Conservation (phyloP, 2,888 invertebrate genomes). For the Molanna angustata region DNA sequence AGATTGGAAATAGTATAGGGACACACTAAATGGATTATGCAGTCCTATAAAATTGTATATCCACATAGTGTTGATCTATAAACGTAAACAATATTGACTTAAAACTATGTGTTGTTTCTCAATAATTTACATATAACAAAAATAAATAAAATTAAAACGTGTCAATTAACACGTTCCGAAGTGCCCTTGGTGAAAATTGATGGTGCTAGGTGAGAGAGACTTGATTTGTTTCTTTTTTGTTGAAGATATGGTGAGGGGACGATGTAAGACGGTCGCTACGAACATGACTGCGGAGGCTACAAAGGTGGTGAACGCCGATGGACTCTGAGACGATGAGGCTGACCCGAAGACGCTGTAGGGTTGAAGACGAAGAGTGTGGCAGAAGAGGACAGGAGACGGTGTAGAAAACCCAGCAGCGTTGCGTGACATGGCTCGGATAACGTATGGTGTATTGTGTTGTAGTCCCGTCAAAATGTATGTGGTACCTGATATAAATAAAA, state of each 20-base stretch:
- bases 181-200: too few species aligned
- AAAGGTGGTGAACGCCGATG: background rate
- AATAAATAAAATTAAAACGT: too few species aligned
- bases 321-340: background rate
- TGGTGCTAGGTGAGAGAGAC: too few species aligned
- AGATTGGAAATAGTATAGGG: too few species aligned
- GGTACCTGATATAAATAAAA: constrained; percentile 41
- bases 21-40: too few species aligned
- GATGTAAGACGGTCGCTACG: background rate
- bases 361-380: constrained; percentile 23
- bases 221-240: background rate
- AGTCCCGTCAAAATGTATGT: constrained; percentile 50
- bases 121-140: too few species aligned
- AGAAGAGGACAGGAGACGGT: constrained; percentile 19
- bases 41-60: too few species aligned
- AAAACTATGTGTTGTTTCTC: too few species aligned
- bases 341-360: constrained; percentile 17
- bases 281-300: background rate
- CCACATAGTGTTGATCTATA: too few species aligned
- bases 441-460: constrained; percentile 50
- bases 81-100: too few species aligned
- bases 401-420: constrained; percentile 51
- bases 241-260: background rate
- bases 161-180: too few species aligned
- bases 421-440: constrained; percentile 53